Base-by-base conservation (phyloP, 2,113 vertebrate genomes). In the Xyrauchen texanus region DNA sequence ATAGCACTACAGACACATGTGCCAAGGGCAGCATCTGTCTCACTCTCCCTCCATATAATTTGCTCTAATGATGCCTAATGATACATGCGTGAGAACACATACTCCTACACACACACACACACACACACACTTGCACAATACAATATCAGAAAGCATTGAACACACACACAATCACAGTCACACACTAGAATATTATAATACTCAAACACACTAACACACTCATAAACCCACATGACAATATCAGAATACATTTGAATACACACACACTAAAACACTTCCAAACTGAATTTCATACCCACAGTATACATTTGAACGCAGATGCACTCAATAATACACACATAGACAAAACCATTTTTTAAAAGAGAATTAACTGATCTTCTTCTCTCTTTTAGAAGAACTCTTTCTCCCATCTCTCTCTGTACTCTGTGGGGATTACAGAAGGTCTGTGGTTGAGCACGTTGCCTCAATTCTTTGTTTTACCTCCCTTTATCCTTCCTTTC, bases 1-100 rank as follows among this genome's bases (percentile, higher is more conserved):
- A 61, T 46, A 47, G 13, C 57, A 52, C 70, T 61, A 21, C 68
- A 15, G 76, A 49, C 62, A 16, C 76, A 86, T 68, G 83, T 87
- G 87, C 84, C 90, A 90, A 73, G 80, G 82, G 77, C 85, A 89
- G 85, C 88, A 90, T 89, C 86, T 89, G 89, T 88, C 83, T 86
- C 16, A 34, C 21, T 86, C 78, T 86, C 80, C 87, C 79, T 86
- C 85, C 85, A 83, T 92, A 82, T 91, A 91, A 92, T 92, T 90
- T 90, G 75, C 83, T 34, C 84, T 91, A 91, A 92, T 89, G 88
- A 87, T 7, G 79, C 79, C 85, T 90, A 91, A 90, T 91, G 87
- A 91, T 88, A 90, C 87, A 86, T 76, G 85, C 77, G 80, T 86
- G 87, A 82, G 75, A 67, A 76, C 63, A 84, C 78, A 79, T 73